Conservation (phyloP, 2,888 invertebrate species). For the Spisula solida region DNA sequence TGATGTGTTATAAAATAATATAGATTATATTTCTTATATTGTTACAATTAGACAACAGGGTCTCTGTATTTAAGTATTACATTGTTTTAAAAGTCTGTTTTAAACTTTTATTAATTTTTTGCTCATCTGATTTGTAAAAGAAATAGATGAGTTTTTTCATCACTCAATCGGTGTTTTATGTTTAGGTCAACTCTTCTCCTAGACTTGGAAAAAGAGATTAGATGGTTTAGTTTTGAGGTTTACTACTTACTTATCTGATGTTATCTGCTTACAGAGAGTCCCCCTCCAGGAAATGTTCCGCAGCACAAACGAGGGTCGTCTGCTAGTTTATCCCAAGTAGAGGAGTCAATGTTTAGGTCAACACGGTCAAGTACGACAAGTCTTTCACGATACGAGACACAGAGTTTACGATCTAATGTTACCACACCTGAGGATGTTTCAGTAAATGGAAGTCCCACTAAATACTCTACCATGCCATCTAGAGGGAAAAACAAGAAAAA, state of each 20-base stretch:
- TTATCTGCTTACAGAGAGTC: constrained; percentile 66
- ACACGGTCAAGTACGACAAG: constrained; percentile 77
- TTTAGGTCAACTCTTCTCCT: no score
- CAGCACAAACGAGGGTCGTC: constrained; percentile 84
- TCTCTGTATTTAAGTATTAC: no score
- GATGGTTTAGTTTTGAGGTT: no score
- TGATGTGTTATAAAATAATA: no score
- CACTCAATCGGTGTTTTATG: no score
- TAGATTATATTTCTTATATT: no score
- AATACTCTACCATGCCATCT: constrained; percentile 76
- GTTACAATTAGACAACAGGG: no score
- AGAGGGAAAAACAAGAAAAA: constrained; percentile 73
- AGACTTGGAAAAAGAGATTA: no score
- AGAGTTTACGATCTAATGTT: constrained; percentile 77
- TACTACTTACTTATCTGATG: neutral
- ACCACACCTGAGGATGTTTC: constrained; percentile 78
- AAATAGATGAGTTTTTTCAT: no score
- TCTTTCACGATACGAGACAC: constrained; percentile 76
- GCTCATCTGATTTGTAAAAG: no score
- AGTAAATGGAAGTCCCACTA: constrained; percentile 76
- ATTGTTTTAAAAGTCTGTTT: no score
- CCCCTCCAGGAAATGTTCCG: constrained; percentile 70
- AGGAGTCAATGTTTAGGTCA: constrained; percentile 80
- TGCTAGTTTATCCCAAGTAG: constrained; percentile 85
- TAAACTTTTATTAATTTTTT: no score